Evolutionary conservation across 2,113 vertebrate genomes (phyloP).

Genomic region (Microcebus jonahi): DNA sequence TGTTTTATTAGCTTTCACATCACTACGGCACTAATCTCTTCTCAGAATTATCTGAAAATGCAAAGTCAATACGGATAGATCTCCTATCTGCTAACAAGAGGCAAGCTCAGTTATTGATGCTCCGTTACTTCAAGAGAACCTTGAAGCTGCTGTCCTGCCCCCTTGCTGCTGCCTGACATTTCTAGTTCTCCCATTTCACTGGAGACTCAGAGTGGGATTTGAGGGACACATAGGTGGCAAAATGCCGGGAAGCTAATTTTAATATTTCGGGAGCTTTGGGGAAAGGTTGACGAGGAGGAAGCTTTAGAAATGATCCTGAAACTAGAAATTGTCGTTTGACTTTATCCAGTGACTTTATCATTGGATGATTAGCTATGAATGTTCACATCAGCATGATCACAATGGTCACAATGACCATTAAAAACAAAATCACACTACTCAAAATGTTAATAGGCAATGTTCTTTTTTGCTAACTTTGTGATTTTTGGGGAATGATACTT

Average conservation of each 20-base stretch:
- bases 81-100: neutral
- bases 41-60: slow-evolving; percentile 30
- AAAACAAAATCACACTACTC: neutral
- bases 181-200: neutral
- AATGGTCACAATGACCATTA: neutral
- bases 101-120: neutral
- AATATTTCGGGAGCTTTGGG: neutral
- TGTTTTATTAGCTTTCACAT: slow-evolving; percentile 23
- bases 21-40: neutral
- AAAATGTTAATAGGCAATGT: neutral
- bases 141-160: accelerated
- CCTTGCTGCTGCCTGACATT: neutral
- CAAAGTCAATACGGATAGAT: neutral
- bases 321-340: slow-evolving; percentile 15
- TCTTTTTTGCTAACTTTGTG: slow-evolving; percentile 16
- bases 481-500: neutral
- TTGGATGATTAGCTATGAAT: neutral
- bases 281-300: neutral
- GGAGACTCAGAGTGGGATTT: neutral
- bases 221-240: neutral
- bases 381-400: neutral
- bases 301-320: neutral
- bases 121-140: neutral
- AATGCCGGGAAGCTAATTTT: neutral
- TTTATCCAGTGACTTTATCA: neutral